phyloP scores from a whole-genome alignment of 2,888 invertebrate species.

The Synergus laeviventris region DNA sequence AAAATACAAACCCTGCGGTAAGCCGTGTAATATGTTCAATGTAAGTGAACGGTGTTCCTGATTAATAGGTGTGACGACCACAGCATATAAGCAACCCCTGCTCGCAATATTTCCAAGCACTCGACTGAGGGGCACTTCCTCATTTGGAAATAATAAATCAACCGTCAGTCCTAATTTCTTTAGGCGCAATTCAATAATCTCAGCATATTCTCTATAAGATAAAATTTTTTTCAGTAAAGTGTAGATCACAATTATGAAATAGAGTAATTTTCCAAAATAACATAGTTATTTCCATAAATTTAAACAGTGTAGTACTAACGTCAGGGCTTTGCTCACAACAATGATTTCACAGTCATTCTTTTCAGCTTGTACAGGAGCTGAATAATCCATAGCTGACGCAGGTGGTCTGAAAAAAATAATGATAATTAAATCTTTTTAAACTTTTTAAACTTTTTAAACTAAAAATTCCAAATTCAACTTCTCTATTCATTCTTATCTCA shows the following conservation, averaged over 20 bases:
- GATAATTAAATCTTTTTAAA: conserved; percentile 4
- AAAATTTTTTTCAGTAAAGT: conserved; percentile 42
- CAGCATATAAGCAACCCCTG: conserved; percentile 92
- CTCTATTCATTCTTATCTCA: neutral
- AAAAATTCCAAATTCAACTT: neutral
- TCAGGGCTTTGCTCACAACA: conserved; percentile 87
- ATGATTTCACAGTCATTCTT: conserved; percentile 95
- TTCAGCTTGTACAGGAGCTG: conserved; percentile 75
- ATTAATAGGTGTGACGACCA: conserved; percentile 90
- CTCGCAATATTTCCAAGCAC: conserved; percentile 92
- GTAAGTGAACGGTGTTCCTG: conserved; percentile 92
- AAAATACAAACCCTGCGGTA: conserved; percentile 86
- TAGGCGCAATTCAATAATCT: conserved; percentile 89
- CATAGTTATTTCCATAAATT: neutral
- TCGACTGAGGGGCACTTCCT: conserved; percentile 87
- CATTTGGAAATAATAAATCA: conserved; percentile 93
- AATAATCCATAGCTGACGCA: conserved; percentile 61
- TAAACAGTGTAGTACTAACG: conserved; percentile 79
- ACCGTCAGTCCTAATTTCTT: conserved; percentile 88
- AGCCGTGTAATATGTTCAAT: conserved; percentile 92
- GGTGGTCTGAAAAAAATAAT: conserved; percentile 46
- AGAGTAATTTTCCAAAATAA: neutral
- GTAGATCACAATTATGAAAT: neutral
- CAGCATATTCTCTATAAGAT: conserved; percentile 86
- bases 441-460: neutral